Base-by-base conservation (phyloP, 2,888 invertebrate genomes). In the Baronia brevicornis region DNA sequence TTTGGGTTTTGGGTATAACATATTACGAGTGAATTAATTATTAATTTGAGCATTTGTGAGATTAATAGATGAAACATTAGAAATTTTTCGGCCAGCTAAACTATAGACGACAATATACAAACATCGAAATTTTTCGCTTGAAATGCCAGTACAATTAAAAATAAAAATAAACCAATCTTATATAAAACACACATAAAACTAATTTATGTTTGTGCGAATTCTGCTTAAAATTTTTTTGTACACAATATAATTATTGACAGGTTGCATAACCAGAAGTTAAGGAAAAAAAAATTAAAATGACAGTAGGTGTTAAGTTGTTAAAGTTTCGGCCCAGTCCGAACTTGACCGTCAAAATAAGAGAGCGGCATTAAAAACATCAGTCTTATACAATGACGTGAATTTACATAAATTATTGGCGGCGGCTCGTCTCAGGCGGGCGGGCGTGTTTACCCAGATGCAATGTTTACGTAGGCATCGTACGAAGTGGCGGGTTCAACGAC, bases 351-450 rank as follows among this genome's bases (percentile, higher is more conserved):
- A 73, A 79, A 79, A 70, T 62, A 65, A 71, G 70, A 73, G 48
- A 46, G 47, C 66, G 63, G 66, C 68, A 71, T 75, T 80, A 80
- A 79, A 78, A 35, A 33, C 73, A 71, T 78, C 74, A 72, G 57
- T 71, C 62, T 74, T 74, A 62, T 68, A 72, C 77, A 77, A 77
- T 79, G 80, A 74, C 65, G 72, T 64, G 64, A 68, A 80, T 80
- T 80, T 75, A 80, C 82, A 82, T 84, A 82, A 82, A 82, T 80
- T 78, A 80, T 80, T 66, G 77, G 69, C 74, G 75, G 57, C 72
- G 66, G 53, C 60, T 54, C 59, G 79, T 73, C 75, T 69, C 69
- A n/a, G n/a, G n/a, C n/a, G 61, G 51, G 46, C 43, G 45, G 41
- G 38, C 44, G 45, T 57, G 62, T 67, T 70, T 71, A 67, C 67